Conservation (phyloP, 1,140 invertebrate species). For the Akabosia matsudoensis region DNA sequence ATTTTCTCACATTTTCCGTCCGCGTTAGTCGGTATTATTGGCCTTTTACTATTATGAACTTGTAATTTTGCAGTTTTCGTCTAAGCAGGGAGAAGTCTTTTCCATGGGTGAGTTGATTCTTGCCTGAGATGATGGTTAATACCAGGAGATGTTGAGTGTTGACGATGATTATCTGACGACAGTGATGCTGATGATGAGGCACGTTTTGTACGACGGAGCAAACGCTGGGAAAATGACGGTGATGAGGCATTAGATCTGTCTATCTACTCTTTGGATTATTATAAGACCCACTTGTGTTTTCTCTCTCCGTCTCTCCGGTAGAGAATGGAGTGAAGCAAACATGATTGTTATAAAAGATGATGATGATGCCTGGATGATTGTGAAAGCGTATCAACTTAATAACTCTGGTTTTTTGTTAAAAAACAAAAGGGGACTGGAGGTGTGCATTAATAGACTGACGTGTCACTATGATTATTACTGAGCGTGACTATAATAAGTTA, state of each 20-base stretch:
- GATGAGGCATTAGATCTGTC: conserved; percentile 19
- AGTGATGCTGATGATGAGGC: conserved; percentile 5
- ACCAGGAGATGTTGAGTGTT: background rate
- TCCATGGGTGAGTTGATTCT: conserved; percentile 8
- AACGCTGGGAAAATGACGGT: background rate
- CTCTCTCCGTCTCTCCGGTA: background rate
- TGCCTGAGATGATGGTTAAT: background rate
- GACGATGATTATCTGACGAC: background rate
- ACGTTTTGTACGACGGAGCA: background rate
- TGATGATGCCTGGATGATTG: too few relatives aligned
- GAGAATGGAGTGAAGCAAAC: background rate
- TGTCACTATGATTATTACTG: too few relatives aligned
- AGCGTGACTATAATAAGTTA: too few relatives aligned
- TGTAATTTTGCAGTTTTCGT: background rate
- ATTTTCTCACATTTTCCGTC: conserved; percentile 5
- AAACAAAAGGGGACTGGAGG: too few relatives aligned
- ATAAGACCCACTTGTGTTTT: conserved; percentile 18
- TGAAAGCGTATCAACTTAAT: too few relatives aligned
- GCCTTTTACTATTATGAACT: background rate
- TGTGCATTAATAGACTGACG: too few relatives aligned
- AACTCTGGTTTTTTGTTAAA: too few relatives aligned
- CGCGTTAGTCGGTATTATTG: background rate
- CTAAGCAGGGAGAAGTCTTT: background rate
- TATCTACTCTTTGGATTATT: conserved; percentile 16
- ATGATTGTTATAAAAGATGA: background rate